Evolutionary conservation across 2,888 invertebrate species (phyloP), one percentile per base, ranked within the genome.

Genomic region (Drosophila demipolita): DNA sequence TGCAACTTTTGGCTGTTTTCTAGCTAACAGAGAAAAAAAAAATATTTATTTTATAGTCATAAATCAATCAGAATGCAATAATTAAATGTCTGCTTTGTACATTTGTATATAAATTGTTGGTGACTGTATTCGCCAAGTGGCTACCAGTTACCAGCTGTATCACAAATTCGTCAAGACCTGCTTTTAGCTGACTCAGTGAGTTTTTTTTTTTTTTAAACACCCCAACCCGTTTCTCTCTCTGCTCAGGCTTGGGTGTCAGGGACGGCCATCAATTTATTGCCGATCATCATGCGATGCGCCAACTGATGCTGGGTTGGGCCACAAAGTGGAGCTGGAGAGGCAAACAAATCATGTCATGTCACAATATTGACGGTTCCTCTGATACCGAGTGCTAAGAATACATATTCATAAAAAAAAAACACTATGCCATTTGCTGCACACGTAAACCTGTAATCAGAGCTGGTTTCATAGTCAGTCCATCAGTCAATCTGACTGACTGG

Each of bases 131-230:
- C 49, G 53, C 61, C 69, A 70, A 71, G 70, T 70, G 32, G 42
- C 66, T 45, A 45, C 45, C 45, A 45, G 45, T 23, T 45, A 8
- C 23, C 15, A 67, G 74, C 23, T 50, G 55, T 11, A 32, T 32
- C 49, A 64, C 59, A 57, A 68, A 76, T 83, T 81, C 74, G 66
- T 82, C 70, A 75, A 64, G 71, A 64, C 55, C 53, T 63, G 75
- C 81, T 79, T 85, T 89, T 78, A 85, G 90, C 90, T 87, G 88
- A 89, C 86, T 87, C 88, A 87, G 87, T 67, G 55, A 55, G 58
- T 66, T 69, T 57, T 65, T 36, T 3, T 26, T 26, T 26, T 66
- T 69, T 57, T 65, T 33, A 29, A 61, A 35, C 48, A 20, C 17
- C 5, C 4, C n/a, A 38, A 12, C 32, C 20, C 48, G 8, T 23